Percentiles rank a stretch among this genome's conserved stretches.
These are phyloP conservation scores for Eunapius fragilis DNA, from an alignment of 37 sponge, comb jelly and placozoan species.

Conservation along the genomic window DNA sequence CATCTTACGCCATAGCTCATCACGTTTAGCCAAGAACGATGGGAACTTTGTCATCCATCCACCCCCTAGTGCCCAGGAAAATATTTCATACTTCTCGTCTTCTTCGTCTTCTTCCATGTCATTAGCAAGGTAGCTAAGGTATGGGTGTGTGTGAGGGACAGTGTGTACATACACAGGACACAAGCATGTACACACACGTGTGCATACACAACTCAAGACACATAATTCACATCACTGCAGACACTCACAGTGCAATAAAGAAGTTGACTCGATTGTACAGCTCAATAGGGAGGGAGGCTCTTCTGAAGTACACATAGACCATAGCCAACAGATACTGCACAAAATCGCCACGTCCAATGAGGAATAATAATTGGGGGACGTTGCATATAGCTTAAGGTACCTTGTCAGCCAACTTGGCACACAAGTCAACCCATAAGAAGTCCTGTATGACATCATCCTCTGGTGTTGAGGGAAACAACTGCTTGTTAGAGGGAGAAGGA, in stretches of 20 bases:
- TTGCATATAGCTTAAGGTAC: slow-evolving; percentile 2
- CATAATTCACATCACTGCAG: not conserved
- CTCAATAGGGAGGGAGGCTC: slow-evolving; percentile 60
- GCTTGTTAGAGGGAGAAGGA: not conserved
- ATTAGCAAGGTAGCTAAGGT: slow-evolving; percentile 73
- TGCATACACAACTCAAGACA: not conserved
- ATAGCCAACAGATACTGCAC: slow-evolving; percentile 82
- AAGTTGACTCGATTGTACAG: slow-evolving; percentile 69
- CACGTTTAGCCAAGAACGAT: slow-evolving; percentile 52
- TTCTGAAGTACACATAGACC: slow-evolving; percentile 89
- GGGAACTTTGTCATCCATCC: slow-evolving; percentile 68
- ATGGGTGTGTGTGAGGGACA: not conserved
- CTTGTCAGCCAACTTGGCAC: slow-evolving; percentile 78
- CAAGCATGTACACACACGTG: too few species aligned
- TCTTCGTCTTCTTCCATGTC: slow-evolving; percentile 94
- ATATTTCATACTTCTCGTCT: slow-evolving; percentile 86
- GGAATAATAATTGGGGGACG: not conserved
- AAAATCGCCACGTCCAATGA: not conserved
- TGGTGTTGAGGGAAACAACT: not conserved
- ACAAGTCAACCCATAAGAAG: slow-evolving; percentile 83
- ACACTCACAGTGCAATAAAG: slow-evolving; percentile 81
- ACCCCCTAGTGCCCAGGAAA: slow-evolving; percentile 84
- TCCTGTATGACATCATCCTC: slow-evolving; percentile 78
- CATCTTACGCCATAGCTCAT: slow-evolving; percentile 79
- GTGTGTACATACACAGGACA: not conserved